Conservation (phyloP, 2,113 vertebrate species). For the Chamaetylas fuelleborni region DNA sequence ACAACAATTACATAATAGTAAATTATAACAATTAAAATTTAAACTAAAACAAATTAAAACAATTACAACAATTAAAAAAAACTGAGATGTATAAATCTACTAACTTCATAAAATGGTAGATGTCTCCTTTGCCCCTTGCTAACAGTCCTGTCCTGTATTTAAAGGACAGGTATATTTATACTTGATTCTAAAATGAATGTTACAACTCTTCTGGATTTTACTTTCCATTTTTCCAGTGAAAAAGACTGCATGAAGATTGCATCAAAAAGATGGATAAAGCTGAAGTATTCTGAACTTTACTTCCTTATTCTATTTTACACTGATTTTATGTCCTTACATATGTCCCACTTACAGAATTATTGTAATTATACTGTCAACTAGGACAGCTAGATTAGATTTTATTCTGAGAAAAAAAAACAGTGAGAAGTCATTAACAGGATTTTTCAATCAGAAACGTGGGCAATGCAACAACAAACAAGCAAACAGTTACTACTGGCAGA, state of each 20-base stretch:
- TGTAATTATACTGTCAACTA: constrained; percentile 52
- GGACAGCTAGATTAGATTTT: constrained; percentile 37
- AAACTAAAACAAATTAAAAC: no score
- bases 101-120: neutral
- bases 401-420: neutral
- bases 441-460: neutral
- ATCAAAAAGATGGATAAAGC: neutral
- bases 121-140: neutral
- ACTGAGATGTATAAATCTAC: neutral
- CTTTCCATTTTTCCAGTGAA: neutral
- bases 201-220: neutral
- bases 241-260: neutral
- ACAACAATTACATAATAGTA: no score
- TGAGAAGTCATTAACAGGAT: neutral
- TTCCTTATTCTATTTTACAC: neutral
- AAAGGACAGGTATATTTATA: neutral
- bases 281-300: neutral
- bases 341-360: constrained; percentile 49
- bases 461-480: neutral
- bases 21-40: no score
- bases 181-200: neutral
- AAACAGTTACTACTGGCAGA: neutral
- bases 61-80: neutral
- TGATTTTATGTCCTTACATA: neutral
- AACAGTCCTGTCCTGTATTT: neutral